Evolutionary conservation across 2,797 vertebrate genomes (phyloP).

Genomic region (Hydrolagus colliei): DNA sequence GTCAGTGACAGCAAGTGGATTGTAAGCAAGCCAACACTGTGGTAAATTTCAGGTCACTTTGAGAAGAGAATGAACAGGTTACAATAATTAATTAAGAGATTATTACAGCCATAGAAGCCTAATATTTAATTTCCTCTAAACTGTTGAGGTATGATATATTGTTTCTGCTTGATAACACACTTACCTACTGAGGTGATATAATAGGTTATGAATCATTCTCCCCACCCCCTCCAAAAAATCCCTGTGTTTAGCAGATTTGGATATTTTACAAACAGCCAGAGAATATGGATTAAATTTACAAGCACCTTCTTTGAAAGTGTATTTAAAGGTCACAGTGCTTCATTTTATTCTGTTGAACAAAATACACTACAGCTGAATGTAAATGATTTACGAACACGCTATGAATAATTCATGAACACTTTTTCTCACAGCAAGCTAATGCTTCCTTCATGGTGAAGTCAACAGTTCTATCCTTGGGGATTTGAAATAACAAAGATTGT

Average conservation of each 20-base stretch:
- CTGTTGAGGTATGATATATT: background rate
- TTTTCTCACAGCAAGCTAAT: conserved; percentile 47
- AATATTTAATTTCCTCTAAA: background rate
- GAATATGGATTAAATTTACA: conserved; percentile 48
- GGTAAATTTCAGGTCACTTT: background rate
- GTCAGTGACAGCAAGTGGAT: background rate
- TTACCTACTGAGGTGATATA: background rate
- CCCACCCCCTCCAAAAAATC: background rate
- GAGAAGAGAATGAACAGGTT: no score
- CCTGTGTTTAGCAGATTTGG: conserved; percentile 39
- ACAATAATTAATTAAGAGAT: no score
- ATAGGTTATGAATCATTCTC: background rate
- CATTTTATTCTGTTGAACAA: conserved; percentile 49
- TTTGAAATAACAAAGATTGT: conserved; percentile 23
- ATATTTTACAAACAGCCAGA: conserved; percentile 37
- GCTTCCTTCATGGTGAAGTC: conserved; percentile 46
- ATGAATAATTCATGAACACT: conserved; percentile 46
- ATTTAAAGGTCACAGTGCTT: conserved; percentile 58
- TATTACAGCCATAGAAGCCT: background rate
- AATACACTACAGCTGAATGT: conserved; percentile 44
- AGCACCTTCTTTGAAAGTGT: conserved; percentile 49
- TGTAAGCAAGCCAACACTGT: background rate
- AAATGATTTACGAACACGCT: conserved; percentile 49
- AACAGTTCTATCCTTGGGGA: conserved; percentile 42
- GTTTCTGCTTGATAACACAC: background rate